Conservation (phyloP, 2,113 vertebrate species). For the Peromyscus polionotus region DNA sequence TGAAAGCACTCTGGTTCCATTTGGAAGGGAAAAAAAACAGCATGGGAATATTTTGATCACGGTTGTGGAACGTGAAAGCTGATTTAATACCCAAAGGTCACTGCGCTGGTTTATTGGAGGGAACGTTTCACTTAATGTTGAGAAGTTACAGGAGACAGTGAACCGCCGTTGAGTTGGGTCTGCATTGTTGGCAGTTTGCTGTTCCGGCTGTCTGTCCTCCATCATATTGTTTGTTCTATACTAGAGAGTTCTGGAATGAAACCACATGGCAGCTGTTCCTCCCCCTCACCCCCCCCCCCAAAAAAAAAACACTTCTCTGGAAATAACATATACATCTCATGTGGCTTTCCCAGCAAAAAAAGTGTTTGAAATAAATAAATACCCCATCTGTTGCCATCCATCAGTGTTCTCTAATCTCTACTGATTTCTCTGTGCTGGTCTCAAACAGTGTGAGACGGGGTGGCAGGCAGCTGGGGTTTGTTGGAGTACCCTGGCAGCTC, state of each 20-base stretch:
- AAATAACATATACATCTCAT: constrained; percentile 72
- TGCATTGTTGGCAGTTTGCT: not conserved
- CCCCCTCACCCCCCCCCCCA: not conserved
- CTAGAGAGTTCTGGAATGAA: constrained; percentile 70
- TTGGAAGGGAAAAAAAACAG: constrained; percentile 19
- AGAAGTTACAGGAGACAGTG: not conserved
- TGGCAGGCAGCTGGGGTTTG: not conserved
- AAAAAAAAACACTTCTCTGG: constrained; percentile 50
- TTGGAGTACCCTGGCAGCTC: not conserved
- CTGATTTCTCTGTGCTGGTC: not conserved
- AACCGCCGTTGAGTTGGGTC: not conserved
- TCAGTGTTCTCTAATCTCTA: not conserved
- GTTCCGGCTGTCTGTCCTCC: not conserved
- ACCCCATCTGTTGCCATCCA: constrained; percentile 48
- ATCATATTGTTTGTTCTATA: not conserved
- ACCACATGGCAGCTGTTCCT: constrained; percentile 61
- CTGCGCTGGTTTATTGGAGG: not conserved
- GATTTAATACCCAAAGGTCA: constrained; percentile 65
- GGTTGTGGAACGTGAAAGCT: constrained; percentile 45
- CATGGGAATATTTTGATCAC: constrained; percentile 67
- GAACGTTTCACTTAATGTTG: not conserved
- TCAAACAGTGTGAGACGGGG: not conserved
- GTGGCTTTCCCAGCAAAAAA: constrained; percentile 60
- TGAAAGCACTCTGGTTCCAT: constrained; percentile 66
- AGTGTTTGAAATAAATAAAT: constrained; percentile 72